Percentiles rank a stretch among this genome's conserved stretches.
These are phyloP conservation scores for Megalonaias nervosa DNA, from an alignment of 1,140 invertebrate genomes.

Conservation along the genomic window DNA sequence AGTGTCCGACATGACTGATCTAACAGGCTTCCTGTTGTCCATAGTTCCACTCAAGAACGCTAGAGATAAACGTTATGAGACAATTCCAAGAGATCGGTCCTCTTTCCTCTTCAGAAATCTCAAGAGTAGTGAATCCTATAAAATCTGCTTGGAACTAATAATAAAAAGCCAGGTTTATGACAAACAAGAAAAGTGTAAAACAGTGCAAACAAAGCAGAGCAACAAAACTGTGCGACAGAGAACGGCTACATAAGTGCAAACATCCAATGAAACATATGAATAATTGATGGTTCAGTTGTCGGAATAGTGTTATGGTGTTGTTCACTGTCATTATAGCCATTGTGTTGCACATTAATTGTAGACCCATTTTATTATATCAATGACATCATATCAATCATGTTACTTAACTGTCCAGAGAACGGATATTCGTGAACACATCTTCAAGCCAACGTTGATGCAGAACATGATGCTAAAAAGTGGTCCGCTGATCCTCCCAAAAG, in stretches of 20 bases:
- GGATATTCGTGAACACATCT: background rate
- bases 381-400: slow-evolving; percentile 19
- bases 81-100: no score
- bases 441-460: slow-evolving; percentile 22
- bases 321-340: slow-evolving; percentile 45
- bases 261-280: slow-evolving; percentile 25
- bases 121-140: background rate
- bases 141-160: slow-evolving; percentile 14
- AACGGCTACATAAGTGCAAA: background rate
- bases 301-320: slow-evolving; percentile 40
- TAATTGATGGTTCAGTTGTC: slow-evolving; percentile 43
- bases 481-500: background rate
- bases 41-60: no score
- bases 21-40: no score
- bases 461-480: slow-evolving; percentile 6
- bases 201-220: slow-evolving; percentile 1
- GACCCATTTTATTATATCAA: slow-evolving; percentile 24
- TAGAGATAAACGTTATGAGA: no score
- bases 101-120: no score
- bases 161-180: background rate
- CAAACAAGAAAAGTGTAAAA: background rate
- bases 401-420: slow-evolving; percentile 26
- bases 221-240: background rate
- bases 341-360: slow-evolving; percentile 38
- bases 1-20: background rate